Evolutionary conservation across 2,113 vertebrate species (phyloP).

Genomic region (Centropristis striata): DNA sequence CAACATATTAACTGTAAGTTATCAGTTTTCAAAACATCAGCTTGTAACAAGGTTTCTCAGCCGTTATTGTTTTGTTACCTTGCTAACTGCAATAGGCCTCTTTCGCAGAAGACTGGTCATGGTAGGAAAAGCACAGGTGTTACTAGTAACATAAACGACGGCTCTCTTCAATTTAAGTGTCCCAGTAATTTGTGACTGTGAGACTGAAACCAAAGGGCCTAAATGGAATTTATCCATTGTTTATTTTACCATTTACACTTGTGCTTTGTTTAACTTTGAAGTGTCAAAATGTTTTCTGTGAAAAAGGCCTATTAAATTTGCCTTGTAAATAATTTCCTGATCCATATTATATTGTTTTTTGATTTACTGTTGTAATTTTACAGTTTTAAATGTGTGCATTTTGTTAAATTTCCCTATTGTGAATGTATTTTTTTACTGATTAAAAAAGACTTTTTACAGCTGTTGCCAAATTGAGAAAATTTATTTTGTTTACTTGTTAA

Average conservation of each 20-base stretch:
- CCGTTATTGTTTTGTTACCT: not conserved
- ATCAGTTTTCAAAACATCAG: not conserved
- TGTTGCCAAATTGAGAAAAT: slow-evolving; percentile 38
- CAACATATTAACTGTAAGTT: not conserved
- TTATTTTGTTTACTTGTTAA: slow-evolving; percentile 36
- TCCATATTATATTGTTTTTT: not conserved
- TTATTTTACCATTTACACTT: not conserved
- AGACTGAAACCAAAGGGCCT: not conserved
- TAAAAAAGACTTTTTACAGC: slow-evolving; percentile 11
- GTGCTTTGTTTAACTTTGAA: not conserved
- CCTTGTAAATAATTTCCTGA: not conserved
- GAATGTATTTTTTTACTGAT: slow-evolving; percentile 22
- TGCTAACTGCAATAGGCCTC: not conserved
- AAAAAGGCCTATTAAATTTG: not conserved
- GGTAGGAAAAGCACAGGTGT: not conserved
- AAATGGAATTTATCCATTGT: not conserved
- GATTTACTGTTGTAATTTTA: not conserved
- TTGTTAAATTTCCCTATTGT: not conserved
- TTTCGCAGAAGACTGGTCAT: not conserved
- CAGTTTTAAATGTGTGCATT: slow-evolving; percentile 10
- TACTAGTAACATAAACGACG: not conserved
- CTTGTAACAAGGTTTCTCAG: not conserved
- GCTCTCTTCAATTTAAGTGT: not conserved
- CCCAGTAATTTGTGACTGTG: not conserved
- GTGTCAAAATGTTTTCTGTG: not conserved